These are phyloP conservation scores for Paracyclopina nana DNA, from an alignment of 1,140 invertebrate species.

Conservation along the genomic window DNA sequence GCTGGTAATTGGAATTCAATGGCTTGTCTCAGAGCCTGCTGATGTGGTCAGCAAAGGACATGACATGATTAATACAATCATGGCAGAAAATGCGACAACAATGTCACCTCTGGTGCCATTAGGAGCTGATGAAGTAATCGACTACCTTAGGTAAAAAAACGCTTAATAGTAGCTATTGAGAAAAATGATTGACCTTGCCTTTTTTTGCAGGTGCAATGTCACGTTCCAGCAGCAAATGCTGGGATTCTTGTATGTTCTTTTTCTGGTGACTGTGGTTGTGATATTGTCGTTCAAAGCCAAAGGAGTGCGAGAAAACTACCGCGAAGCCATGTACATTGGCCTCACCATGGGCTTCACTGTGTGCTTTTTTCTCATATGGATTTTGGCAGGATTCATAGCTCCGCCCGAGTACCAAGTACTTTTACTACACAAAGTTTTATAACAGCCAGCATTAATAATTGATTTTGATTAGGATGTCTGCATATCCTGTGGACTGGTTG, in stretches of 20 bases:
- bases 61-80: no score
- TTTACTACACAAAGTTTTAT: no score
- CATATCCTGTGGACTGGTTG: conserved; percentile 24
- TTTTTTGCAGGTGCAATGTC: background rate
- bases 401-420: conserved; percentile 19
- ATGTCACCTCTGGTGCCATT: no score
- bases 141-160: no score
- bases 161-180: no score
- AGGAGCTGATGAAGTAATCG: no score
- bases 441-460: no score
- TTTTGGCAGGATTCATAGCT: conserved; percentile 23
- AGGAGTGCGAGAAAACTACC: conserved; percentile 74
- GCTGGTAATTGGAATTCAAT: conserved; percentile 15
- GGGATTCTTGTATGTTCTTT: conserved; percentile 54
- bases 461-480: conserved; percentile 19
- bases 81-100: no score
- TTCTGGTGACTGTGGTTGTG: conserved; percentile 60
- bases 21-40: conserved; percentile 11
- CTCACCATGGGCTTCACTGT: conserved; percentile 26
- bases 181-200: no score
- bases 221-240: background rate
- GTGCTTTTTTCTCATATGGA: conserved; percentile 30
- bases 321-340: conserved; percentile 39
- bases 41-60: no score
- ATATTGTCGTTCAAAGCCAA: conserved; percentile 48